Conservation (phyloP, 2,888 invertebrate genomes). For the Drosophila algonquin region DNA sequence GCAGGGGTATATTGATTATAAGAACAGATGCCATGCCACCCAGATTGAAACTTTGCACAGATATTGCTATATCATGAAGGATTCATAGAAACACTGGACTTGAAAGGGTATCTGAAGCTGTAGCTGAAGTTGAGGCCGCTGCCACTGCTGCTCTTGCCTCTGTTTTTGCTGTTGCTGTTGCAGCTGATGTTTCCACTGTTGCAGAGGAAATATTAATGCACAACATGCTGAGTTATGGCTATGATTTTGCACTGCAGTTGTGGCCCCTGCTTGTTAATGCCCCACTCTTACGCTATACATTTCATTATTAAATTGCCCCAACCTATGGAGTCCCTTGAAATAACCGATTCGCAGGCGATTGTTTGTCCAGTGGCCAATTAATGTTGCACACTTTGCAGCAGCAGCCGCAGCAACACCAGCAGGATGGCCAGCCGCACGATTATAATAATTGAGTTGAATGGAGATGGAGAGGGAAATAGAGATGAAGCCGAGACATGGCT, state of each 20-base stretch:
- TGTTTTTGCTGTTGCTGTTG: constrained; percentile 26
- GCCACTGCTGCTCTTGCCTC: constrained; percentile 29
- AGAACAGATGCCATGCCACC: not conserved
- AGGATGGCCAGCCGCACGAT: not conserved
- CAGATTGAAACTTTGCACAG: not conserved
- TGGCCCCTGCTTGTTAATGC: not conserved
- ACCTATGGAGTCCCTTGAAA: constrained; percentile 6
- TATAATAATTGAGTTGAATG: constrained; percentile 20
- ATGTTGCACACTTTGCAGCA: not conserved
- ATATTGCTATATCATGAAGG: too few species aligned
- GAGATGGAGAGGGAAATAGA: not conserved
- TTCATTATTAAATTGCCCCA: constrained; percentile 9
- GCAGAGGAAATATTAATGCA: constrained; percentile 39
- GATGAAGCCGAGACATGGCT: not conserved
- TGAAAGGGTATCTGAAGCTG: constrained; percentile 7
- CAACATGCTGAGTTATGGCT: constrained; percentile 30
- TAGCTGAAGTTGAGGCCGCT: constrained; percentile 42
- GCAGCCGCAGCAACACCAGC: not conserved
- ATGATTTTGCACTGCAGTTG: constrained; percentile 17
- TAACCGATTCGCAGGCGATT: constrained; percentile 8
- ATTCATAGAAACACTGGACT: too few species aligned
- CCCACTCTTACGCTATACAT: constrained; percentile 18
- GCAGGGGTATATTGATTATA: not conserved
- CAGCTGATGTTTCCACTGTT: constrained; percentile 18
- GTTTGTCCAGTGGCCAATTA: constrained; percentile 16